Evolutionary conservation across 2,797 vertebrate species (phyloP).

Genomic region (Gastrophryne carolinensis): DNA sequence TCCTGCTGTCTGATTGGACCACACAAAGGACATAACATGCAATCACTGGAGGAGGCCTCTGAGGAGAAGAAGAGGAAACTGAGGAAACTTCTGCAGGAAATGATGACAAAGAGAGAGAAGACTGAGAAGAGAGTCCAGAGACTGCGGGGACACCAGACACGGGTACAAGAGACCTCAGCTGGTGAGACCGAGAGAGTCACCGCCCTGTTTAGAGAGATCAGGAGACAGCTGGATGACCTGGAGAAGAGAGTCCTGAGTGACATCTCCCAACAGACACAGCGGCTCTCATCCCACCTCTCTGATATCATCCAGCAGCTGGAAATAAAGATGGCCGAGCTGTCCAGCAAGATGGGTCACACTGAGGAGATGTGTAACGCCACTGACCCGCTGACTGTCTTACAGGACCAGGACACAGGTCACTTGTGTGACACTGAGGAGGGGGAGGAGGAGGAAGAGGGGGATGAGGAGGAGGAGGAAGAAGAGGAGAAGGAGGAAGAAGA

Average conservation of each 20-base stretch:
- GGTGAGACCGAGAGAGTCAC: no score
- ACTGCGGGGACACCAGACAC: no score
- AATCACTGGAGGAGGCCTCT: not conserved
- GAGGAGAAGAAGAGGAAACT: no score
- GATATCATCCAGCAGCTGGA: not conserved
- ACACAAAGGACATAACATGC: not conserved
- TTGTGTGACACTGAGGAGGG: no score
- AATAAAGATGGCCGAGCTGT: not conserved
- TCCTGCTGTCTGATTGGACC: constrained; percentile 1
- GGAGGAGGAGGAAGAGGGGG: not conserved
- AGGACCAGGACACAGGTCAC: no score
- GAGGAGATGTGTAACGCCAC: not conserved
- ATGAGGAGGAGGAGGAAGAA: not conserved
- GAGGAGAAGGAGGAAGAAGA: not conserved
- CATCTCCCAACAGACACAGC: not conserved
- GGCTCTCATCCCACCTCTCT: not conserved
- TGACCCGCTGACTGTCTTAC: not conserved
- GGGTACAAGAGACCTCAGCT: no score
- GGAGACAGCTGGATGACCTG: not conserved
- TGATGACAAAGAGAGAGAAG: no score
- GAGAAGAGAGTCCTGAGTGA: not conserved
- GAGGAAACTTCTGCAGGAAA: no score
- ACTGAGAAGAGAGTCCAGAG: no score
- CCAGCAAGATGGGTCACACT: not conserved
- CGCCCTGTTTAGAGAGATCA: no score